Evolutionary conservation across 2,888 invertebrate species (phyloP).

Genomic region (Boloria selene): DNA sequence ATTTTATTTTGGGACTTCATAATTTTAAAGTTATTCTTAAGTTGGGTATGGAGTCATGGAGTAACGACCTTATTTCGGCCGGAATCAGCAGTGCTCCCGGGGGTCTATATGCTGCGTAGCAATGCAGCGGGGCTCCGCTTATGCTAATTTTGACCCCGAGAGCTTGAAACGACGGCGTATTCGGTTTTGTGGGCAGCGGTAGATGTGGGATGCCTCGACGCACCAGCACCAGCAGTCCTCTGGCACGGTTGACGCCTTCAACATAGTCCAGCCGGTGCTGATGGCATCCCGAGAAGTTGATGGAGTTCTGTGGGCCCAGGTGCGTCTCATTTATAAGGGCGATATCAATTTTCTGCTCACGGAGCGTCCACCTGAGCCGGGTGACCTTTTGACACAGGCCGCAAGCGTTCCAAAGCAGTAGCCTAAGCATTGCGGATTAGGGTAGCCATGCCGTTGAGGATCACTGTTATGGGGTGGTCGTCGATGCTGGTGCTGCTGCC

Average conservation of each 20-base stretch:
- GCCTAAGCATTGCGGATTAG: not conserved
- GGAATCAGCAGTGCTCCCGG: not conserved
- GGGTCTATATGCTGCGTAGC: constrained; percentile 32
- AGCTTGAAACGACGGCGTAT: constrained; percentile 10
- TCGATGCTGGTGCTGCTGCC: no score
- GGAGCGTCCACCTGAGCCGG: not conserved
- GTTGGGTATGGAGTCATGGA: constrained; percentile 11
- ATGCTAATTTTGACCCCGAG: constrained; percentile 24
- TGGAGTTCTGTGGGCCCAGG: no score
- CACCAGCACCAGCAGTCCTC: constrained; percentile 30
- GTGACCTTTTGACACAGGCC: not conserved
- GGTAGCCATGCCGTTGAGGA: not conserved
- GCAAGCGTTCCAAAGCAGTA: not conserved
- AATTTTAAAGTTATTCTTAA: no score
- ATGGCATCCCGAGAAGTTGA: not conserved
- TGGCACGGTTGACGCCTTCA: no score
- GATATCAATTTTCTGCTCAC: not conserved
- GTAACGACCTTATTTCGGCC: not conserved
- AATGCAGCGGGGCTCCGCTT: not conserved
- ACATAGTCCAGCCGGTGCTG: not conserved
- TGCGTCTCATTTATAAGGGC: not conserved
- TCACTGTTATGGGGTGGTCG: not conserved
- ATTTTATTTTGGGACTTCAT: no score
- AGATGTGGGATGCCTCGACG: constrained; percentile 29
- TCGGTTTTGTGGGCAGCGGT: not conserved